Percentiles rank a stretch among this genome's conserved stretches.
phyloP scores from a whole-genome alignment of 2,888 invertebrate species.

The Frankliniella intonsa region DNA sequence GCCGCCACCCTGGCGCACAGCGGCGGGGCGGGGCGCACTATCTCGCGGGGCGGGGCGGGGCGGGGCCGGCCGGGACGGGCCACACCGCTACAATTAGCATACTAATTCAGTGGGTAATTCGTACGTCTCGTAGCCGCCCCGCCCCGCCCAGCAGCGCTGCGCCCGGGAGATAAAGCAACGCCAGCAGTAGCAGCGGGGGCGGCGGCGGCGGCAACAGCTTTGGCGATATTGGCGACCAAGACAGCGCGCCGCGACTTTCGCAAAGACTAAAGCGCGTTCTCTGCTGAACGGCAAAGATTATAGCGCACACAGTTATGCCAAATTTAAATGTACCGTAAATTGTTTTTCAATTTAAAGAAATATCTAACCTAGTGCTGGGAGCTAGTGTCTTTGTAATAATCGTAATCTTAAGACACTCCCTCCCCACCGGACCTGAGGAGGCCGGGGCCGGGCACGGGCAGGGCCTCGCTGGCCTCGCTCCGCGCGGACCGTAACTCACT shows the following conservation, averaged over 20 bases:
- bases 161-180: neutral
- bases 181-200: neutral
- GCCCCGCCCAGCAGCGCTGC: neutral
- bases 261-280: too few species aligned
- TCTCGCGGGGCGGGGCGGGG: neutral
- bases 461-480: neutral
- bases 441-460: neutral
- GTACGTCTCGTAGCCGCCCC: neutral
- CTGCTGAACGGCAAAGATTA: too few species aligned
- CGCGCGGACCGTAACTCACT: neutral
- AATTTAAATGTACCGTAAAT: neutral
- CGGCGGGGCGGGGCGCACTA: neutral
- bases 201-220: neutral
- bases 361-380: neutral
- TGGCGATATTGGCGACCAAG: too few species aligned
- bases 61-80: neutral
- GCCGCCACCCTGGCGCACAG: neutral
- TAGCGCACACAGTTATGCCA: too few species aligned
- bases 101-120: slow-evolving; percentile 25
- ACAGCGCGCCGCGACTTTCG: too few species aligned
- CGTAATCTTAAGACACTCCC: neutral
- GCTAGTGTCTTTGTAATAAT: neutral
- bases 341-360: neutral
- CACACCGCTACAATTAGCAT: slow-evolving; percentile 16
- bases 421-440: neutral